Evolutionary conservation across 2,888 invertebrate genomes (phyloP), one percentile per base, ranked within the genome.

Genomic region (Dynastes tityus): DNA sequence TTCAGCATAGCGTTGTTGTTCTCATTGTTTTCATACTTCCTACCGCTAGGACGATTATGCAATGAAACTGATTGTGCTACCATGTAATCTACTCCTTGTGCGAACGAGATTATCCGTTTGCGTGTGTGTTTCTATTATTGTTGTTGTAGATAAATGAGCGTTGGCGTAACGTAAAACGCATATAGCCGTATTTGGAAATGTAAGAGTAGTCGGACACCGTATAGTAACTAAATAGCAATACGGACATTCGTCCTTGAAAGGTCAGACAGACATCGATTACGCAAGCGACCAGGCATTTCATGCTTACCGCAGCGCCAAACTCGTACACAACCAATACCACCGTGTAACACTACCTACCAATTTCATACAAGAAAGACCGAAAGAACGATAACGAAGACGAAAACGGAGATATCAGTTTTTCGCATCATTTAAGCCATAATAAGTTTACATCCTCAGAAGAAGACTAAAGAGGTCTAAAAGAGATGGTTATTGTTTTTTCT

Each of bases 181-280:
- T 74, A 74, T 76, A 68, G 55, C 76, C 68, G 76, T 68, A 63
- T 76, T 76, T 76, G 76, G 76, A 76, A 51, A 76, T 67, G 68
- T 68, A 61, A 76, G 67, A 68, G 29, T 68, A 32, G 67, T 22
- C 76, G 55, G 29, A 58, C 76, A 74, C 45, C 73, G 73, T 74
- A 74, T 74, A 74, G 73, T 74, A 74, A 74, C 73, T 61, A 74
- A 74, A 74, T 74, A 74, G 73, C 73, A 63, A 61, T 74, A 74
- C 73, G 73, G 49, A 68, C 67, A 68, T 76, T 77, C 81, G 79
- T 78, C 81, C 81, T 81, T 81, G 81, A 79, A 77, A 80, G 81
- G 81, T 81, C 80, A 80, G 78, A 80, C 80, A 71, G 71, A 67
- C 80, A 68, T 75, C 64, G 79, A 80, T 81, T 80, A 79, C 81